Percentiles rank a stretch among this genome's conserved stretches.
Evolutionary conservation across 2,113 vertebrate species (phyloP).

Genomic region (Corydoras maculifer): DNA sequence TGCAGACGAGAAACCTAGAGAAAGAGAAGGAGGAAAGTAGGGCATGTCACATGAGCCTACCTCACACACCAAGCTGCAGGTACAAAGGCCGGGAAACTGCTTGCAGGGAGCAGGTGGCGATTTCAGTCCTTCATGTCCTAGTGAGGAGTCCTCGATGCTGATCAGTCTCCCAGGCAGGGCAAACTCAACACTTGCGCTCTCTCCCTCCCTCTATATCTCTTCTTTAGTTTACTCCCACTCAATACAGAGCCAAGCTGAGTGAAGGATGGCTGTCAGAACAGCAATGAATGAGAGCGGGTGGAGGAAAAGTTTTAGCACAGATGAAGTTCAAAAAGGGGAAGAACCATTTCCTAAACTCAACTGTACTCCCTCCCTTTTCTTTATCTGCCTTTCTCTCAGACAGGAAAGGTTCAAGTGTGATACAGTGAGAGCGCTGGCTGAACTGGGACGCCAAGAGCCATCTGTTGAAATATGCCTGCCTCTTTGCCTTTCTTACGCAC

Average conservation of each 20-base stretch:
- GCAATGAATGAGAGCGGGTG: constrained; percentile 33
- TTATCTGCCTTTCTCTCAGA: constrained; percentile 30
- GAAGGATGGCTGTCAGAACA: constrained; percentile 31
- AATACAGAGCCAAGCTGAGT: background rate
- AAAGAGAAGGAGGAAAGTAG: constrained; percentile 36
- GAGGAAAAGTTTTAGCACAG: constrained; percentile 36
- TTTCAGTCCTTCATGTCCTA: constrained; percentile 26
- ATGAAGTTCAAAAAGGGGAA: constrained; percentile 31
- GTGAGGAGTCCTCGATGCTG: constrained; percentile 30
- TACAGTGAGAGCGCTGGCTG: constrained; percentile 42
- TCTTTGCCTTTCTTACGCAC: constrained; percentile 46
- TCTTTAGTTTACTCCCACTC: constrained; percentile 6
- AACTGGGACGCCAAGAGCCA: constrained; percentile 58
- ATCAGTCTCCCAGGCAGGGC: constrained; percentile 17
- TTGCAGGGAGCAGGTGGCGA: constrained; percentile 39
- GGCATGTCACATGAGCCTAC: constrained; percentile 45
- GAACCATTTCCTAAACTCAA: constrained; percentile 37
- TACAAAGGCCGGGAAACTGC: constrained; percentile 18
- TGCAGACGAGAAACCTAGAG: constrained; percentile 14
- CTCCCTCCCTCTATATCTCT: background rate
- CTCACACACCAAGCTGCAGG: constrained; percentile 39
- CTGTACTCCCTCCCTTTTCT: constrained; percentile 34
- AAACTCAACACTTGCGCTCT: background rate
- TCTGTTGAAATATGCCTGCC: constrained; percentile 67
- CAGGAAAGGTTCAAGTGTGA: constrained; percentile 25